These are phyloP conservation scores for Falco concolor DNA, from an alignment of 2,797 vertebrate genomes.

Conservation along the genomic window DNA sequence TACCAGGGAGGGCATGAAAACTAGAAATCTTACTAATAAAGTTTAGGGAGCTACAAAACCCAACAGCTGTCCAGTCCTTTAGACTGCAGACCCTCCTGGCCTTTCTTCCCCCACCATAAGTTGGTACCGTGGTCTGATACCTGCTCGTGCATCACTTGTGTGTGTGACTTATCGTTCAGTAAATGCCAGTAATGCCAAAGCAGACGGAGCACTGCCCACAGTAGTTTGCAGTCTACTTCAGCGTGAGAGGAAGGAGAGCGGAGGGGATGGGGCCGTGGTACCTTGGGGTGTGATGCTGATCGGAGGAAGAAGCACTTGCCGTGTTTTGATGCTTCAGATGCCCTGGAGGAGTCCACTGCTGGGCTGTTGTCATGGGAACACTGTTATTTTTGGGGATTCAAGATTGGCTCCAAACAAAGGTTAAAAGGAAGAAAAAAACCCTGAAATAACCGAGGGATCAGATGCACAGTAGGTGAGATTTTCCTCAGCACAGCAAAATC, in stretches of 20 bases:
- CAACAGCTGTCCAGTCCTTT: not conserved
- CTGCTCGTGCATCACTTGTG: not conserved
- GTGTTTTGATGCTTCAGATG: not conserved
- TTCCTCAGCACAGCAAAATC: not conserved
- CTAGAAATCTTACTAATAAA: not conserved
- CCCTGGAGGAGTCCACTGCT: not conserved
- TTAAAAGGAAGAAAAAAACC: not conserved
- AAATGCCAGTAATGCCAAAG: not conserved
- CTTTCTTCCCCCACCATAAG: not conserved
- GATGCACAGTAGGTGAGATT: not conserved
- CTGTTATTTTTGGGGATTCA: rapidly evolving
- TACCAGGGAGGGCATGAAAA: not conserved
- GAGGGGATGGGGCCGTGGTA: not conserved
- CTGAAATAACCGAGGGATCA: not conserved
- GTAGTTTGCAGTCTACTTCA: not conserved
- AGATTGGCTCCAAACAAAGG: not conserved
- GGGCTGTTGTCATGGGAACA: constrained; percentile 1
- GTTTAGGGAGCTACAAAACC: not conserved
- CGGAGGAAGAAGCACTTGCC: not conserved
- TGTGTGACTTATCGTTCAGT: rapidly evolving
- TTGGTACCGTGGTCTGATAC: not conserved
- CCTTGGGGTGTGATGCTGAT: not conserved
- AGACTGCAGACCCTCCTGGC: not conserved
- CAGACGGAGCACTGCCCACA: not conserved
- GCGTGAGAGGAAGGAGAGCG: rapidly evolving